Evolutionary conservation across 2,797 vertebrate species (phyloP).

Genomic region (Geotrypetes seraphini): DNA sequence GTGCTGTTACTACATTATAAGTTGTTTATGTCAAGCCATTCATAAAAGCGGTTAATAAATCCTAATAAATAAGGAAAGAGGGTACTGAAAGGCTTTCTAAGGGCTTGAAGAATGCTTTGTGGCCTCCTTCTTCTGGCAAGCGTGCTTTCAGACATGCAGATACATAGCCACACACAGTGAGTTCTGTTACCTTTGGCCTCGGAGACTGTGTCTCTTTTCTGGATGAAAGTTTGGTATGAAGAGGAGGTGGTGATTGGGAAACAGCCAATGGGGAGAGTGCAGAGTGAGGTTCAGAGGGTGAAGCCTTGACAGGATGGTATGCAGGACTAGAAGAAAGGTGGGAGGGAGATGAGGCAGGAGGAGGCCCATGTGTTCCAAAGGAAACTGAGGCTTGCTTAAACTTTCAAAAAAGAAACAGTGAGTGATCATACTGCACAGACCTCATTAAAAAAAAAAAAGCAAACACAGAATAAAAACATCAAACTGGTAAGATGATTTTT

Average conservation of each 20-base stretch:
- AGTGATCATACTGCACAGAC: slow-evolving; percentile 9
- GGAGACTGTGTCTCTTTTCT: slow-evolving; percentile 64
- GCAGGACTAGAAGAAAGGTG: slow-evolving; percentile 27
- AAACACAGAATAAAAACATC: not conserved
- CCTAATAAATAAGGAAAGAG: no score
- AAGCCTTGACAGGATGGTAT: slow-evolving; percentile 23
- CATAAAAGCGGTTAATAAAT: no score
- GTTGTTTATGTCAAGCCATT: no score
- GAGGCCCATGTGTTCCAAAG: slow-evolving; percentile 11
- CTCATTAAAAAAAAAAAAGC: not conserved
- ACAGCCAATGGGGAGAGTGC: slow-evolving; percentile 30
- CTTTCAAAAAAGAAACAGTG: slow-evolving; percentile 33
- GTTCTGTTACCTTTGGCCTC: slow-evolving; percentile 82
- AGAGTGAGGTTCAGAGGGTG: slow-evolving; percentile 29
- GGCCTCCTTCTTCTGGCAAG: no score
- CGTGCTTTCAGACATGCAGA: slow-evolving; percentile 12
- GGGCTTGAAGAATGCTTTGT: no score
- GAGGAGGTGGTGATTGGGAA: slow-evolving; percentile 43
- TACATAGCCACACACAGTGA: slow-evolving; percentile 24
- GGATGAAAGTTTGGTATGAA: slow-evolving; percentile 46
- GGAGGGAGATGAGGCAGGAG: slow-evolving; percentile 23
- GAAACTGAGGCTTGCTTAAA: slow-evolving; percentile 41
- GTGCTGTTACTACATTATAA: no score
- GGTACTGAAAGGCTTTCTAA: no score
- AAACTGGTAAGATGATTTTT: no score